Percentiles rank a stretch among this genome's conserved stretches.
phyloP scores from a whole-genome alignment of 2,113 vertebrate species.

The Varanus salvator region DNA sequence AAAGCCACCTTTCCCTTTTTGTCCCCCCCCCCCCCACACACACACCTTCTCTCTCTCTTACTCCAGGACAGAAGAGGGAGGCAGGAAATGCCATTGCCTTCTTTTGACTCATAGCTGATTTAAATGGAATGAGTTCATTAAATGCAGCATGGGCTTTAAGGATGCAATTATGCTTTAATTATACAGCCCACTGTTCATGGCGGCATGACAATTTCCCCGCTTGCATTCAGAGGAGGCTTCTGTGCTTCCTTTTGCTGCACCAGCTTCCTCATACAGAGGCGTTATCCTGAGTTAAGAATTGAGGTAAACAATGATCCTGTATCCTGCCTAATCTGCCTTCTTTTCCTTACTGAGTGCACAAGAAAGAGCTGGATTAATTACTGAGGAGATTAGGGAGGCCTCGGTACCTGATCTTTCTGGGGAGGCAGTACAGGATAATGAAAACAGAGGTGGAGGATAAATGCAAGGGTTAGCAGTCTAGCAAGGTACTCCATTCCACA shows the following conservation, averaged over 20 bases:
- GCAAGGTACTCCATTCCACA: background rate
- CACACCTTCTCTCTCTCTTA: background rate
- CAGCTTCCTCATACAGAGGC: background rate
- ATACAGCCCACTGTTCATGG: conserved; percentile 8
- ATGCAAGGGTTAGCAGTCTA: background rate
- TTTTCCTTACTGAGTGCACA: background rate
- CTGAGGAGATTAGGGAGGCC: background rate
- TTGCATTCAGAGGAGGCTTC: background rate
- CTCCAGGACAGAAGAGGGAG: background rate
- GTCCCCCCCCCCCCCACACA: background rate
- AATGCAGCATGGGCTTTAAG: background rate
- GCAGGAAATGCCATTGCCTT: conserved; percentile 16
- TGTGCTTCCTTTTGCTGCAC: background rate
- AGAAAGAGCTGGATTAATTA: conserved; percentile 13
- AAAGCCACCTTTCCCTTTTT: conserved; percentile 31
- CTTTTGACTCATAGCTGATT: conserved; percentile 34
- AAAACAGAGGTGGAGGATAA: background rate
- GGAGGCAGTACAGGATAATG: conserved; percentile 5
- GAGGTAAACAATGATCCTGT: background rate
- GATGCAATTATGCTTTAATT: conserved; percentile 43
- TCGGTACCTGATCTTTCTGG: background rate
- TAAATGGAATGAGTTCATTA: conserved; percentile 41
- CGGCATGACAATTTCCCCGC: background rate
- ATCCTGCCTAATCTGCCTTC: background rate
- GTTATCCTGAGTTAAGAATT: background rate